These are phyloP conservation scores for Ceriagrion tenellum DNA, from an alignment of 2,888 invertebrate genomes.

Conservation along the genomic window DNA sequence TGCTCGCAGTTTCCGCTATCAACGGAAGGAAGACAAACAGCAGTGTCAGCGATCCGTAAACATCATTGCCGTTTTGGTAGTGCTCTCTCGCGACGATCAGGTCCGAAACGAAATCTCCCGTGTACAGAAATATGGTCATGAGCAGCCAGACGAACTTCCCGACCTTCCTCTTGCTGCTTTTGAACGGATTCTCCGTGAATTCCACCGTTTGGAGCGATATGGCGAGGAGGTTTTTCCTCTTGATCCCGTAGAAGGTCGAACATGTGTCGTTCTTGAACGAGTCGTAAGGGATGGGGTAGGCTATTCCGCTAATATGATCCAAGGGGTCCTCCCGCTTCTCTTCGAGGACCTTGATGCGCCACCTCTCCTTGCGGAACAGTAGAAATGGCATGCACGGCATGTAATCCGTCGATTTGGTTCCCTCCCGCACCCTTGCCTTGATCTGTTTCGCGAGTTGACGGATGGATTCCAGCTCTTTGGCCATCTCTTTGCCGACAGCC, in stretches of 20 bases:
- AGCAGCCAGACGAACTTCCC: not conserved
- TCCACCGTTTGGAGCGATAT: constrained; percentile 57
- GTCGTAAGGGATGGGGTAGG: constrained; percentile 17
- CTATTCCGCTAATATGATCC: constrained; percentile 31
- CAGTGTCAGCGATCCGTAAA: constrained; percentile 15
- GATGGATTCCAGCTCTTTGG: not conserved
- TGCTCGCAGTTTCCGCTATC: constrained; percentile 43
- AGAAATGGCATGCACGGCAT: not conserved
- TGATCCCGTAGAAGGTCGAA: constrained; percentile 43
- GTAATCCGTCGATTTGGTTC: not conserved
- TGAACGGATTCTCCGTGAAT: constrained; percentile 15
- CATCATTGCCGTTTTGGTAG: not conserved
- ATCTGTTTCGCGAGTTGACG: not conserved
- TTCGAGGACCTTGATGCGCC: constrained; percentile 3
- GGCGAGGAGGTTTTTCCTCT: constrained; percentile 43
- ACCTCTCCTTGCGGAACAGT: constrained; percentile 39
- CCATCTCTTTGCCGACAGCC: not conserved
- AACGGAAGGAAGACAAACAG: constrained; percentile 3
- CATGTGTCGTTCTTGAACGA: constrained; percentile 44
- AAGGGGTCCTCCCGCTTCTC: not conserved
- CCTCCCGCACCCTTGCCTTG: not conserved
- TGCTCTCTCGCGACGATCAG: constrained; percentile 33
- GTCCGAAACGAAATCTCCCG: constrained; percentile 28
- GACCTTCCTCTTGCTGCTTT: not conserved
- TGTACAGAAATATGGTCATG: not conserved